phyloP scores from a whole-genome alignment of 2,113 vertebrate genomes.

The Menidia beryllina region DNA sequence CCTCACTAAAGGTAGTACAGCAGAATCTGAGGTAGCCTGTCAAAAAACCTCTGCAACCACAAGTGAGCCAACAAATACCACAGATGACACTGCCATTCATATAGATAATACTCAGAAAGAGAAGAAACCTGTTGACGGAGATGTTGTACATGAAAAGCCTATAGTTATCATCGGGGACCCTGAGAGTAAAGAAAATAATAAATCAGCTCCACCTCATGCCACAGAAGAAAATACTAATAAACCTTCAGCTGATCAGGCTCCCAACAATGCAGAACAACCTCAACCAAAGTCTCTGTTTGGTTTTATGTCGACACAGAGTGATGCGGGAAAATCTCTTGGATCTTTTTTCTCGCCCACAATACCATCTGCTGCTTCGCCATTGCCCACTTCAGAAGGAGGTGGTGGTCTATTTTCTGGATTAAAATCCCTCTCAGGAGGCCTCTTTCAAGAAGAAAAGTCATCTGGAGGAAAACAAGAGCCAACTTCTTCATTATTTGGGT shows the following conservation, averaged over 20 bases:
- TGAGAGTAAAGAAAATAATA: slow-evolving; percentile 46
- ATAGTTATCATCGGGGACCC: slow-evolving; percentile 58
- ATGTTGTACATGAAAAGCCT: slow-evolving; percentile 60
- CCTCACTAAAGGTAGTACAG: not conserved
- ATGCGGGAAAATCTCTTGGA: slow-evolving; percentile 83
- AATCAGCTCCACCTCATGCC: slow-evolving; percentile 39
- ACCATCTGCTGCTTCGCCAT: slow-evolving; percentile 63
- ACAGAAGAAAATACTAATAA: slow-evolving; percentile 6
- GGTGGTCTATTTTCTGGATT: slow-evolving; percentile 87
- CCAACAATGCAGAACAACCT: slow-evolving; percentile 55
- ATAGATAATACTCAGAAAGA: slow-evolving; percentile 44
- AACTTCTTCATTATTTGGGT: slow-evolving; percentile 83
- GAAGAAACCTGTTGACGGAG: slow-evolving; percentile 26
- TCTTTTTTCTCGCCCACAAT: slow-evolving; percentile 86
- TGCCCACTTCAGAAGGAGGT: slow-evolving; percentile 68
- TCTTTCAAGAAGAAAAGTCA: slow-evolving; percentile 88
- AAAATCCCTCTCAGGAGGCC: slow-evolving; percentile 86
- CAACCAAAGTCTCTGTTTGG: slow-evolving; percentile 77
- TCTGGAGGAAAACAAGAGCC: slow-evolving; percentile 69
- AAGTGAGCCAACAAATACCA: slow-evolving; percentile 5
- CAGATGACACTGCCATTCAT: slow-evolving; percentile 20
- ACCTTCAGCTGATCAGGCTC: slow-evolving; percentile 34
- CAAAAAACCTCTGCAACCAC: slow-evolving; percentile 6
- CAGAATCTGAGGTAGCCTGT: slow-evolving; percentile 19
- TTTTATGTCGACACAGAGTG: slow-evolving; percentile 82